Base-by-base conservation (phyloP, 2,113 vertebrate species). In the Gnathonemus longibarbis region DNA sequence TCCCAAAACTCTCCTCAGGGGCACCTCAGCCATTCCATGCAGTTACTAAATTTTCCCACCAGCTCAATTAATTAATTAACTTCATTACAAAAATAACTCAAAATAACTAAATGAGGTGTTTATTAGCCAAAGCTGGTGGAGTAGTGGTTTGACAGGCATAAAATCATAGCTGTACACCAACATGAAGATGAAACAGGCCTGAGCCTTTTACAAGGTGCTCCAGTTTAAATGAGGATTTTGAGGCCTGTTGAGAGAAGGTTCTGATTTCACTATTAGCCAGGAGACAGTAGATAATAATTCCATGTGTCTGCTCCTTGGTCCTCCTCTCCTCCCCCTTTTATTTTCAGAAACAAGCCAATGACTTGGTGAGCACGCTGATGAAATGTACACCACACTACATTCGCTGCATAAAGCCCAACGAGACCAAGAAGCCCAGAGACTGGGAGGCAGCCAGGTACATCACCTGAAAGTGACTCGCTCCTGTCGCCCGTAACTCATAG, bases 351-450 rank as follows among this genome's bases (percentile, higher is more conserved):
- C 98, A 99, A 97, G 98, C 98, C 92, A 99, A 99, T 42, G 97
- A 99, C 92, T 96, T 99, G 17, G 98, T 99, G 93, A 97, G 97
- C 94, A 99, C 98, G 0, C 94, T 99, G 92, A 98, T 99, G 98
- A 99, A 98, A 91, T 99, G 98, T 5, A 99, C 98, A 0, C 98
- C 98, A 0, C 98, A 99, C 92, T 99, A 99, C 92, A 99, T 99
- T 92, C 98, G 98, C 91, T 99, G 98, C 93, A 99, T 99, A 95
- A 99, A 99, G 92, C 98, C 98, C 0, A 99, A 99, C 0, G 98
- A 99, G 93, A 99, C 98, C 39, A 99, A 99, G 95, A 99, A 97
- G 92, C 95, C 98, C 91, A 95, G 93, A 88, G 98, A 99, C 95
- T 99, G 98, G 98, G 98, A 99, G 89, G 98, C 99, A 48, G 83